phyloP scores from a whole-genome alignment of 1,140 invertebrate species.

The Bombus polaris region DNA sequence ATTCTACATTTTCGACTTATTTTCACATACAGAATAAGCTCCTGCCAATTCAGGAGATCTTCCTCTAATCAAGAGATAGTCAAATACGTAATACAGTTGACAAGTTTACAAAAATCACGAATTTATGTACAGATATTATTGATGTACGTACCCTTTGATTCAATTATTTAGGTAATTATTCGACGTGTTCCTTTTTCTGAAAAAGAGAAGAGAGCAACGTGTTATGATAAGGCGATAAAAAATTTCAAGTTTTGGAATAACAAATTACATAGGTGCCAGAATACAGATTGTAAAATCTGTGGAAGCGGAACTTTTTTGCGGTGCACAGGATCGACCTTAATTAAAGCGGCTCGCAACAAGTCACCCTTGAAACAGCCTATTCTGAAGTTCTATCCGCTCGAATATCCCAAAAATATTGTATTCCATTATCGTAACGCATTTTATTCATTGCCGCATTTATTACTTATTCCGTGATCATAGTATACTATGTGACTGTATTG shows the following conservation, averaged over 20 bases:
- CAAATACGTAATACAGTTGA: too few species aligned
- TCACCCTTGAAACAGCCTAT: not conserved
- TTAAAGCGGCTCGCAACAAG: constrained; percentile 2
- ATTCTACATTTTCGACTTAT: too few species aligned
- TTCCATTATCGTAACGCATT: not conserved
- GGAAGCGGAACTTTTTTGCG: not conserved
- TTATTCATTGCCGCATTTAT: too few species aligned
- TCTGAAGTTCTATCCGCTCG: not conserved
- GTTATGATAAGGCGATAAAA: not conserved
- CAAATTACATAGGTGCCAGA: not conserved
- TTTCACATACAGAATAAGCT: too few species aligned
- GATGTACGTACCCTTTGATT: not conserved
- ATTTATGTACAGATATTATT: not conserved
- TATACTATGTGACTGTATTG: too few species aligned
- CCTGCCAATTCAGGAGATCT: too few species aligned
- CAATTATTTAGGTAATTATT: not conserved
- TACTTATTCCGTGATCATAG: too few species aligned
- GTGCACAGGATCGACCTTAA: not conserved
- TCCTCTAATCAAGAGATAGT: too few species aligned
- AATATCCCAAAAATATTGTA: not conserved
- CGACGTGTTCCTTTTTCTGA: too few species aligned
- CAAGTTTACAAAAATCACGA: too few species aligned
- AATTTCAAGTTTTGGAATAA: not conserved
- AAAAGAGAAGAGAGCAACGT: not conserved
- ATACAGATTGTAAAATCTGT: not conserved